Base-by-base conservation (phyloP, 2,888 invertebrate species). In the Thymelicus lineola region DNA sequence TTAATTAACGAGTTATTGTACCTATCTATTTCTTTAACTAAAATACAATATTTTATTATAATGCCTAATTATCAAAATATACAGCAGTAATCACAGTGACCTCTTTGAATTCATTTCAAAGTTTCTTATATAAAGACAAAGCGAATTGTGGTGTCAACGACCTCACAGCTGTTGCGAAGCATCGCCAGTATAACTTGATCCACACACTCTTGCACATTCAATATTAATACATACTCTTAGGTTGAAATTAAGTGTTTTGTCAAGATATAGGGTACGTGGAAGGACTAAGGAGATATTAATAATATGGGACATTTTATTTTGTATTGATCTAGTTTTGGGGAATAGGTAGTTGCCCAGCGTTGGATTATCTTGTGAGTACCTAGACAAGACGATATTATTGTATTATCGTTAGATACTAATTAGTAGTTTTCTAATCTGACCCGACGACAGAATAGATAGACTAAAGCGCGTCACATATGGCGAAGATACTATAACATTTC, bases 121-220 rank as follows among this genome's bases (percentile, higher is more conserved):
- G 60, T 60, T 46, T 15, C 38, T 55, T 15, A 61, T 68, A 62
- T 55, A 62, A 45, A 70, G 50, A 70, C 69, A 69, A 69, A 61
- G 68, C 68, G 71, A 69, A 60, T 72, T 62, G 64, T n/a, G 53
- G 63, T 57, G 71, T 72, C 71, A 69, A 65, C 45, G 71, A 66
- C 72, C 69, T 59, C 38, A 66, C 65, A 68, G 68, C 68, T 69
- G 62, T 63, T 68, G 35, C 55, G 61, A 57, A 55, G 35, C 36
- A 42, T 62, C 48, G 50, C 72, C 69, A 69, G 7, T 62, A 58
- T 72, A 72, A 66, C 57, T 57, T 72, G 72, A 58, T 6, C 72
- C 15, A 15, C 46, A 45, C 53, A 38, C 66, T 64, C 64, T 58
- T 50, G 58, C 50, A 62, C 45, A 36, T 57, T 55, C 12, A 14